Evolutionary conservation across 1,140 invertebrate species (phyloP).

Genomic region (Chironomus striatipennis): DNA sequence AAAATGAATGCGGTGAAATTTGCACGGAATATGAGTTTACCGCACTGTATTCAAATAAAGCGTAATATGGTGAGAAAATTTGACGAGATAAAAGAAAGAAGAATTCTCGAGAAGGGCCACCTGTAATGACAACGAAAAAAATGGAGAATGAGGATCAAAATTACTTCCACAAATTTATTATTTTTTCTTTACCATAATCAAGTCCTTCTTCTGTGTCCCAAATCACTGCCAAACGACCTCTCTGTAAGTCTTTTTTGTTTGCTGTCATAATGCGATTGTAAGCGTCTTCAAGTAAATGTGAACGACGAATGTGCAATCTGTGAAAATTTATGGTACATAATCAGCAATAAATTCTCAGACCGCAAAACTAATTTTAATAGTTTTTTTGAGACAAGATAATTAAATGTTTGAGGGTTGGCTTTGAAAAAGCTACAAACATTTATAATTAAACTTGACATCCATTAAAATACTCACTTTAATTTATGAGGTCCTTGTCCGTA

Average conservation of each 20-base stretch:
- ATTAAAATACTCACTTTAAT: slow-evolving; percentile 59
- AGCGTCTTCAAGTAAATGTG: slow-evolving; percentile 90
- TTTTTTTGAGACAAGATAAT: too few relatives aligned
- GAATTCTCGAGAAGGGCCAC: slow-evolving; percentile 91
- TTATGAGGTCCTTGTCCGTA: slow-evolving; percentile 94
- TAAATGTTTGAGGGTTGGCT: too few relatives aligned
- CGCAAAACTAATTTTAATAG: slow-evolving; percentile 39
- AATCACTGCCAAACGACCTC: slow-evolving; percentile 87
- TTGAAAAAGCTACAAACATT: too few relatives aligned
- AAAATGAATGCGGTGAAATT: slow-evolving; percentile 93
- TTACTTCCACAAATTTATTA: too few relatives aligned
- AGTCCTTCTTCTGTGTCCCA: slow-evolving; percentile 95
- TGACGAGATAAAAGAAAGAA: slow-evolving; percentile 94
- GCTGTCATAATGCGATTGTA: slow-evolving; percentile 95
- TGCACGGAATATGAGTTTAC: slow-evolving; percentile 97
- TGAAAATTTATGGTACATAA: slow-evolving; percentile 45
- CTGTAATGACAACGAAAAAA: too few relatives aligned
- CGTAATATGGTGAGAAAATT: slow-evolving; percentile 97
- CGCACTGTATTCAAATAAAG: slow-evolving; percentile 95
- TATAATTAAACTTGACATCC: too few relatives aligned
- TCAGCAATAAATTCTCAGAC: neutral
- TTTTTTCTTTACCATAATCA: slow-evolving; percentile 60
- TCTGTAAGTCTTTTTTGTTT: slow-evolving; percentile 90
- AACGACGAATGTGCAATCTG: slow-evolving; percentile 73
- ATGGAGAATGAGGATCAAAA: too few relatives aligned